phyloP scores from a whole-genome alignment of 2,888 invertebrate species.

The Drosophila picticornis region DNA sequence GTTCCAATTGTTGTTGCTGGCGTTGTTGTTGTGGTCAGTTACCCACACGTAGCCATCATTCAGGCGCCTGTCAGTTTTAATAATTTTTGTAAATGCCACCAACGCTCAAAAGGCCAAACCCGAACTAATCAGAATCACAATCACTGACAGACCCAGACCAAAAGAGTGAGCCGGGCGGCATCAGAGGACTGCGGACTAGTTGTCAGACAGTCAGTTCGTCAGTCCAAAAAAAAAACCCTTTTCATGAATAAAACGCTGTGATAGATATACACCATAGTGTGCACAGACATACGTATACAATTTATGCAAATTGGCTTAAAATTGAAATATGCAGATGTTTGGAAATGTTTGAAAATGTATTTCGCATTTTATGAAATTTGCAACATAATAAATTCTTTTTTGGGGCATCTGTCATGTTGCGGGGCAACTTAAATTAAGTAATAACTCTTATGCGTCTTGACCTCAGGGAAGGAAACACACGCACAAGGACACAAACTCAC shows the following conservation, averaged over 20 bases:
- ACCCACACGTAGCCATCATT: constrained; percentile 48
- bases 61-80: constrained; percentile 66
- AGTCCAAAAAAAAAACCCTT: constrained; percentile 55
- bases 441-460: constrained; percentile 78
- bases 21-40: constrained; percentile 23
- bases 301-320: constrained; percentile 76
- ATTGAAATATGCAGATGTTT: constrained; percentile 81
- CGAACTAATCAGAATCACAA: constrained; percentile 66
- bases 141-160: constrained; percentile 16
- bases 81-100: constrained; percentile 61
- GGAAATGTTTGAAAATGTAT: constrained; percentile 66
- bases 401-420: constrained; percentile 50
- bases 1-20: neutral
- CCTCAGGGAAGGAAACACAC: constrained; percentile 54
- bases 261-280: constrained; percentile 7
- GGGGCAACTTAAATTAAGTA: constrained; percentile 79
- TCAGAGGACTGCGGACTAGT: neutral
- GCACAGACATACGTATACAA: constrained; percentile 30
- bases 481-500: constrained; percentile 26
- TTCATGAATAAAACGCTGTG: constrained; percentile 48
- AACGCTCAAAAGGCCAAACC: constrained; percentile 52
- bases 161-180: no score
- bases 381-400: constrained; percentile 73
- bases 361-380: constrained; percentile 75
- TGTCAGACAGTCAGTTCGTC: constrained; percentile 9